Conservation (phyloP, 2,888 invertebrate genomes). For the Lasioglossum figueresi region DNA sequence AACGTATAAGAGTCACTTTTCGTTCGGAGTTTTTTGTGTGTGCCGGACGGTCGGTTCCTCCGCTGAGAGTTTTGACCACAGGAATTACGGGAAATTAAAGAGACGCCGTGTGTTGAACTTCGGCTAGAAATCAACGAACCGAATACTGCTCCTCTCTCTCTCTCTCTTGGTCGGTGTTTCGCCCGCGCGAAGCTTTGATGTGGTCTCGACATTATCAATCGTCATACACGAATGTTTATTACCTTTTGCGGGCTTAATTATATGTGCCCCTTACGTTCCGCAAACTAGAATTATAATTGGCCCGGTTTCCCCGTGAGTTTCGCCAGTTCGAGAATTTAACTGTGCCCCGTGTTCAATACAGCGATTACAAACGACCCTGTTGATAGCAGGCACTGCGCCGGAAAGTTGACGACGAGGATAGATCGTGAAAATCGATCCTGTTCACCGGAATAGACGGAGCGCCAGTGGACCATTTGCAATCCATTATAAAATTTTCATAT, state of each 20-base stretch:
- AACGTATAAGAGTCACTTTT: conserved; percentile 6
- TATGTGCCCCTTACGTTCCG: background rate
- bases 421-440: background rate
- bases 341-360: background rate
- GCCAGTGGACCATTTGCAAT: too few relatives aligned
- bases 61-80: background rate
- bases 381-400: background rate
- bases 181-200: conserved; percentile 7
- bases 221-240: conserved; percentile 22
- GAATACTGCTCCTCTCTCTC: background rate
- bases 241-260: conserved; percentile 1
- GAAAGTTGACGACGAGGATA: background rate
- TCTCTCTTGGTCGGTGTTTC: background rate
- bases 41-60: background rate
- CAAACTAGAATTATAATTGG: conserved; percentile 10
- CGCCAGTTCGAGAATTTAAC: background rate
- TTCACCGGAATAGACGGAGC: background rate
- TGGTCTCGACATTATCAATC: conserved; percentile 10
- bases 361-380: background rate
- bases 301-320: background rate
- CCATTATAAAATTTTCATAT: too few relatives aligned
- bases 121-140: background rate
- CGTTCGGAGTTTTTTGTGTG: background rate
- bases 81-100: conserved; percentile 20
- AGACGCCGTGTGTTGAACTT: background rate